Evolutionary conservation across 2,888 invertebrate species (phyloP), one percentile per base, ranked within the genome.

Genomic region (Andrena trimmerana): DNA sequence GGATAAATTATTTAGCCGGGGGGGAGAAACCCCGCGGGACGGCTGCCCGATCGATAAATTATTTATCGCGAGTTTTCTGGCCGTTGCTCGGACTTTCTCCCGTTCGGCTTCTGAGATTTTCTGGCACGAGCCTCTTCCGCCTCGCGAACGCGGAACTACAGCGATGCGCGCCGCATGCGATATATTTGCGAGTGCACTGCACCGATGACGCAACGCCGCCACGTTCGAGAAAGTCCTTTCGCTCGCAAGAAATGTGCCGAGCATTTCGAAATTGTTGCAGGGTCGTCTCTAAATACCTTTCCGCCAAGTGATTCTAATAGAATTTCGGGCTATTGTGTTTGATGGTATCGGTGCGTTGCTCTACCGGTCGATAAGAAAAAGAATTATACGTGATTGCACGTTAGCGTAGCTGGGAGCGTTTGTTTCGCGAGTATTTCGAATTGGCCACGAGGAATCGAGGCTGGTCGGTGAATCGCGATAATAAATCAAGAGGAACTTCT

Each of bases 401-500:
- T 48, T 81, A 83, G 81, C 83, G 85, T 87, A 74, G 42, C 10
- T 36, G 65, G 2, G 59, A 60, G 31, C 73, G 76, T 79, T 77
- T 65, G 76, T 74, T 74, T 52, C 52, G 60, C 71, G 72, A 29
- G 62, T 76, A 73, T 31, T 76, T 85, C 81, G 80, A 52, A 80
- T 82, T 60, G 76, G 73, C 54, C 31, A 5, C 59, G 16, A 13
- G 54, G 50, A 66, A 31, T 31, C 62, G 77, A 60, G 63, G 59
- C 50, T 54, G 78, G 59, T 67, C 79, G 76, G 57, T 27, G 72
- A 78, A 73, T 83, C 68, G 66, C 70, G 74, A 72, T 75, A 67
- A 86, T 88, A 88, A 88, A 88, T 86, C 88, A 85, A 27, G 52
- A 27, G 57, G 48, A 76, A 86, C 78, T 86, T 85, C 60, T 59